Evolutionary conservation across 1,140 invertebrate species (phyloP).

Genomic region (Sarcophaga peregrina): DNA sequence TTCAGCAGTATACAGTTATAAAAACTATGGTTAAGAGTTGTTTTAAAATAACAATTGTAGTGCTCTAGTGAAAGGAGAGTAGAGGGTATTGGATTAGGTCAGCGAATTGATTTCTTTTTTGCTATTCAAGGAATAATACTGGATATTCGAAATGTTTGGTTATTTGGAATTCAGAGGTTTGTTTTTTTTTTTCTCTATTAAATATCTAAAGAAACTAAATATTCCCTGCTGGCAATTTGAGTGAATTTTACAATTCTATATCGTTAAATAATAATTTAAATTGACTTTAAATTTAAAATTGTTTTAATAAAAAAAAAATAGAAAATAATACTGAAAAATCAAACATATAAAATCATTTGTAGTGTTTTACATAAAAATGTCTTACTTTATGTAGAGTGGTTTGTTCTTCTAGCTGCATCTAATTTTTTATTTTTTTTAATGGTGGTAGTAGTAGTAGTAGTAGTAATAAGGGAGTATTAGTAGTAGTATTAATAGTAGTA

Average conservation of each 20-base stretch:
- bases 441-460: constrained; percentile 46
- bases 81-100: too few relatives aligned
- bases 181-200: too few relatives aligned
- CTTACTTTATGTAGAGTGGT: constrained; percentile 67
- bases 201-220: not conserved
- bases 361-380: constrained; percentile 39
- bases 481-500: constrained; percentile 41
- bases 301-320: not conserved
- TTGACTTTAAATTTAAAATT: not conserved
- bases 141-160: too few relatives aligned
- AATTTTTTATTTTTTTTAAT: constrained; percentile 49
- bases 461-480: constrained; percentile 31
- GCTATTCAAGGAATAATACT: too few relatives aligned
- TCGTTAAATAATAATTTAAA: constrained; percentile 25
- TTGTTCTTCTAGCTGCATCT: constrained; percentile 66
- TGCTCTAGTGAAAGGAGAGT: too few relatives aligned
- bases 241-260: constrained; percentile 16
- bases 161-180: too few relatives aligned
- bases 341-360: not conserved
- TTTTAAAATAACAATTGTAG: too few relatives aligned
- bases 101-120: too few relatives aligned
- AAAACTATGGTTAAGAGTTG: too few relatives aligned
- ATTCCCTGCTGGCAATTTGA: constrained; percentile 45
- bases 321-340: not conserved
- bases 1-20: too few relatives aligned